Conservation (phyloP, 1,140 invertebrate species). For the Trinorchestia longiramus region DNA sequence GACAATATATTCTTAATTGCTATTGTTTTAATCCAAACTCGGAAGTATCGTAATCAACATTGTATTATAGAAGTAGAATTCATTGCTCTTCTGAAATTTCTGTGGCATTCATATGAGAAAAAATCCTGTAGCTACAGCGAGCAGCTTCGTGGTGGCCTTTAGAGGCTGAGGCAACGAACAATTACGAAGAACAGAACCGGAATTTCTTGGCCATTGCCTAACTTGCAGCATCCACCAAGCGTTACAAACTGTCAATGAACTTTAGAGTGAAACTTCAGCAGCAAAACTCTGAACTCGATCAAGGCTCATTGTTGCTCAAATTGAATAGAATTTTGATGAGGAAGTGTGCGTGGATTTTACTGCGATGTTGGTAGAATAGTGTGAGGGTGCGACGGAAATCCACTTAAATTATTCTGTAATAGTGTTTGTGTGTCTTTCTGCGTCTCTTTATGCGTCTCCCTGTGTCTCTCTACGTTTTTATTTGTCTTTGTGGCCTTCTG, state of each 20-base stretch:
- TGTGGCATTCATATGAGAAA: not conserved
- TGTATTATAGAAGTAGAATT: not conserved
- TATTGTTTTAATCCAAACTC: too few species aligned
- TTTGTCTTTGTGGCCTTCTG: too few species aligned
- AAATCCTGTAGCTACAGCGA: not conserved
- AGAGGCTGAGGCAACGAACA: not conserved
- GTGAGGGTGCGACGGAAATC: not conserved
- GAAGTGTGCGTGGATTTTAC: not conserved
- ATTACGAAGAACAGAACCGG: not conserved
- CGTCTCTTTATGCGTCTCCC: too few species aligned
- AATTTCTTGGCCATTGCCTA: not conserved
- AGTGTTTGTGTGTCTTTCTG: too few species aligned
- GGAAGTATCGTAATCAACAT: too few species aligned
- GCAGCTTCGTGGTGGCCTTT: not conserved
- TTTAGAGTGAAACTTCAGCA: not conserved
- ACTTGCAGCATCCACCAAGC: not conserved
- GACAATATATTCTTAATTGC: too few species aligned
- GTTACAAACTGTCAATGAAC: not conserved
- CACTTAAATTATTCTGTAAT: too few species aligned
- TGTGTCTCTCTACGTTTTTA: too few species aligned
- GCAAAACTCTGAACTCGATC: not conserved
- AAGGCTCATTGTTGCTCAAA: not conserved
- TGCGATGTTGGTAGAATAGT: not conserved
- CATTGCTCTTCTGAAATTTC: not conserved
- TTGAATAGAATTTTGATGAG: not conserved